Conservation (phyloP, 2,113 vertebrate genomes). For the Sus scrofa region DNA sequence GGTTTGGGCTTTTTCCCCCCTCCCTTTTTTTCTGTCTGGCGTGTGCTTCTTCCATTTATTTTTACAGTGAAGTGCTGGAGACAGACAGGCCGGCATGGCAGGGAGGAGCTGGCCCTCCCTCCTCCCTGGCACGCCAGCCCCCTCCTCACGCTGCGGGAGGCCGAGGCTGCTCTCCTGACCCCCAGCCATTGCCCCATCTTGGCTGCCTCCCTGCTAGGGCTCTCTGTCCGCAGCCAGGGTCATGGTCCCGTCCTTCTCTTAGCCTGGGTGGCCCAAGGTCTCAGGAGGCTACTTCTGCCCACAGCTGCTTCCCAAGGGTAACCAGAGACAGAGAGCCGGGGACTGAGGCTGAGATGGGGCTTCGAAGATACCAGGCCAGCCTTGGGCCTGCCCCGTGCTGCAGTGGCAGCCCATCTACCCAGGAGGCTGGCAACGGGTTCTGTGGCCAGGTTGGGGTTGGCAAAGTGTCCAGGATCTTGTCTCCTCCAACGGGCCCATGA, state of each 20-base stretch:
- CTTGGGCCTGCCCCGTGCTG: neutral
- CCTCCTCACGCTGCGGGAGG: neutral
- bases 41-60: constrained; percentile 78
- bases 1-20: constrained; percentile 46
- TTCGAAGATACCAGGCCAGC: neutral
- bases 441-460: neutral
- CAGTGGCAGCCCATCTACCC: neutral
- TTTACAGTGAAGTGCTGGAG: constrained; percentile 77
- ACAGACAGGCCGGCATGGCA: constrained; percentile 73
- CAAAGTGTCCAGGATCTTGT: neutral
- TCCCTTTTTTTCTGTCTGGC: constrained; percentile 48
- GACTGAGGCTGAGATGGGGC: neutral
- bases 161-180: neutral
- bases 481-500: neutral
- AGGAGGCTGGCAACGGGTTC: neutral
- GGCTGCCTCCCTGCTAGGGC: neutral
- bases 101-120: constrained; percentile 49
- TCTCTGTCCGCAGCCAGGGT: constrained; percentile 18
- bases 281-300: constrained; percentile 9
- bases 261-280: neutral
- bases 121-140: neutral
- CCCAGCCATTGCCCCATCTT: neutral
- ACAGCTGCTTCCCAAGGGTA: neutral
- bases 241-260: neutral
- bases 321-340: neutral